These are phyloP conservation scores for Cygnus olor DNA, from an alignment of 2,797 vertebrate species.

Conservation along the genomic window DNA sequence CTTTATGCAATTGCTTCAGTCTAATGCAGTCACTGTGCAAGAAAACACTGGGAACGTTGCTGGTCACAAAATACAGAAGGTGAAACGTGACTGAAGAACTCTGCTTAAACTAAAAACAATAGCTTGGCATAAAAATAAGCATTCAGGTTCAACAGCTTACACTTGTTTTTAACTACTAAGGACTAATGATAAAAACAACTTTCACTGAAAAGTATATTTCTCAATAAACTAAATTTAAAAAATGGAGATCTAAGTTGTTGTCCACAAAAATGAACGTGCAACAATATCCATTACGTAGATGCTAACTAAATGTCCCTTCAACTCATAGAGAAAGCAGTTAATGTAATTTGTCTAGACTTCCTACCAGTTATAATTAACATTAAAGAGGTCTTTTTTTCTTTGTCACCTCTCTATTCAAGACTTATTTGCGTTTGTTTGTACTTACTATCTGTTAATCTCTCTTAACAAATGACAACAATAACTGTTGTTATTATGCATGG, in stretches of 20 bases:
- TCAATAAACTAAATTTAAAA: constrained; percentile 30
- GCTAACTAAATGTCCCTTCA: constrained; percentile 63
- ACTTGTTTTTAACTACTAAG: constrained; percentile 29
- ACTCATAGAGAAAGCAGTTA: constrained; percentile 71
- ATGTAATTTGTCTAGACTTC: constrained; percentile 78
- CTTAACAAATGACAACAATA: constrained; percentile 82
- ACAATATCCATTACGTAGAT: constrained; percentile 40
- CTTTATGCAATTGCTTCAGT: not conserved
- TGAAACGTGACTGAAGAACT: not conserved
- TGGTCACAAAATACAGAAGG: not conserved
- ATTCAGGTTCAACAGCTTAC: constrained; percentile 2
- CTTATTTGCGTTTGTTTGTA: constrained; percentile 82
- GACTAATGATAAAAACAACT: constrained; percentile 31
- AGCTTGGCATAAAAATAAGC: constrained; percentile 21
- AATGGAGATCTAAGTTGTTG: constrained; percentile 26
- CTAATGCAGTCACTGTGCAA: not conserved
- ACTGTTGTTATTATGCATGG: constrained; percentile 78
- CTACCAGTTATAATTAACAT: constrained; percentile 81
- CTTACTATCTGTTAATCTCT: constrained; percentile 82
- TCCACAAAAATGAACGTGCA: constrained; percentile 50
- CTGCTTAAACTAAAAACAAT: not conserved
- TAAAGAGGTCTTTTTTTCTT: constrained; percentile 79
- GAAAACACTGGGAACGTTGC: not conserved
- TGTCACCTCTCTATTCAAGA: constrained; percentile 81
- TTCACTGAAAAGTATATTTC: not conserved